Evolutionary conservation across 2,797 vertebrate genomes (phyloP), one percentile per base, ranked within the genome.

Genomic region (Chaetophractus vellerosus): DNA sequence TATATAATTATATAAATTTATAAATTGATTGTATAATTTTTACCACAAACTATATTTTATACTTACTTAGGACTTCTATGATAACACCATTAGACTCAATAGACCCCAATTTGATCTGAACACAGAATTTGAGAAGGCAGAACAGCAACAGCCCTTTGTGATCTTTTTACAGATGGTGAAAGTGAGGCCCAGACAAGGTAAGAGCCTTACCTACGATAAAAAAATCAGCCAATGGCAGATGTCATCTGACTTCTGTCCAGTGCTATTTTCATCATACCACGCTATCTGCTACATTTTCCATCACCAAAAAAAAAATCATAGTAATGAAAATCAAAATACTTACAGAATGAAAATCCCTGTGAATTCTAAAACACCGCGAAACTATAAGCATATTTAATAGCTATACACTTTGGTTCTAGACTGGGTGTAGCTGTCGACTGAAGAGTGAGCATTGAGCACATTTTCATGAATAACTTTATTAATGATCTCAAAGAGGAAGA

Each of bases 381-480:
- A 21, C 50, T 72, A 69, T 69, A 80, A 81, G 38, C 28, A 72
- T 38, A 93, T 38, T 82, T 84, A 90, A 75, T 74, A 59, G 28
- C 84, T 87, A 90, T 19, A 74, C 10, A 84, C 41, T 36, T 83
- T 94, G 71, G 9, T 89, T 96, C 38, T 71, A 66, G 10, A 80
- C 41, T 94, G 61, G 19, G 41, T 63, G 11, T 76, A 86, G 69
- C 52, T 82, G 38, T 95, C 61, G n/a, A 92, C 48, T 41, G 41
- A 59, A 5, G 55, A 33, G 8, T 95, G 24, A 81, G 1, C 52
- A 75, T 5, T 78, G 38, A 93, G 48, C 45, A 95, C 57, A 57
- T 88, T 88, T 94, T 95, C 66, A 38, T 96, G 85, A 94, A 75
- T 21, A 85, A 38, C 38, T 87, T 81, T 61, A 88, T 78, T 92